phyloP scores from a whole-genome alignment of 2,888 invertebrate genomes.

The Caenorhabditis sp. region DNA sequence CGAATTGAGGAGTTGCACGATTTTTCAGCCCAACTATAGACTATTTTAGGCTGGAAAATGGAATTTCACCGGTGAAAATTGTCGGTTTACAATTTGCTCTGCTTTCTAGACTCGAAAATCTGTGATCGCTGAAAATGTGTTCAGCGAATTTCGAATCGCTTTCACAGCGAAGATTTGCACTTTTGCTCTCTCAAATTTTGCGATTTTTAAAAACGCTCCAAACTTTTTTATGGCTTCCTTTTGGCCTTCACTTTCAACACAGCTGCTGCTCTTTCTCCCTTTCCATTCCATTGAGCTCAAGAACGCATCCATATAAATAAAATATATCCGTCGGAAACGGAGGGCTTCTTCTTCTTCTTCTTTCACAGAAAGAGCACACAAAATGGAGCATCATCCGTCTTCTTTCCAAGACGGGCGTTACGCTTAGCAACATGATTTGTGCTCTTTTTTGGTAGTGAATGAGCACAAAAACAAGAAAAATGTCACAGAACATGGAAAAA shows the following conservation, averaged over 20 bases:
- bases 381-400: not conserved
- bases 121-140: too few species aligned
- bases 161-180: too few species aligned
- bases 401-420: not conserved
- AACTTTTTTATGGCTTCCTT: not conserved
- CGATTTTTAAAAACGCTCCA: not conserved
- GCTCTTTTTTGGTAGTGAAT: not conserved
- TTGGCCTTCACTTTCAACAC: not conserved
- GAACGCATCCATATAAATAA: conserved; percentile 48
- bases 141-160: too few species aligned
- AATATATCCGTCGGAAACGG: not conserved
- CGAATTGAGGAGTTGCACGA: too few species aligned
- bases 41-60: too few species aligned
- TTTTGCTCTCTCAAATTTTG: not conserved
- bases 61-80: too few species aligned
- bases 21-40: too few species aligned
- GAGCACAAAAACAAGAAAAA: conserved; percentile 3
- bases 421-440: conserved; percentile 22
- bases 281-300: too few species aligned
- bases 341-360: not conserved
- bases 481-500: not conserved
- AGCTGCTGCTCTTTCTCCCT: not conserved
- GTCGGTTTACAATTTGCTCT: too few species aligned
- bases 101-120: too few species aligned
- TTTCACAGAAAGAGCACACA: not conserved